Base-by-base conservation (phyloP, 2,797 vertebrate species). In the Ara ararauna region DNA sequence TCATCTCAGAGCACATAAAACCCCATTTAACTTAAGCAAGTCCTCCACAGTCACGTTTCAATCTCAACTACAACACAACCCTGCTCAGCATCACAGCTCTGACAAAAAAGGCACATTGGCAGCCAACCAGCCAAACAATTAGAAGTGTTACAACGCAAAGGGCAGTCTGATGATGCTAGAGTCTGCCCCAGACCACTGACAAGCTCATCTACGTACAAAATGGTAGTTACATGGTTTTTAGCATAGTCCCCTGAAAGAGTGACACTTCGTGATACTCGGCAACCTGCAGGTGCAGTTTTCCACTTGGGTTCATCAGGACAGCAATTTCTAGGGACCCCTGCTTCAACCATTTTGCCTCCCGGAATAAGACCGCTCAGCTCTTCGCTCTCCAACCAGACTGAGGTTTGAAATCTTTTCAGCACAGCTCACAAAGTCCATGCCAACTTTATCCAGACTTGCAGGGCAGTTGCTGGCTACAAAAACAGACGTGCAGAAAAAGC, bases 1-100 rank as follows among this genome's bases (percentile, higher is more conserved):
- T 27, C 76, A 66, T 11, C 0, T 0, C 58, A 36, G 38, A 72
- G 29, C 1, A 3, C 0, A 0, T 16, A 78, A 74, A 85, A 24
- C 16, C 14, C 5, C 11, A 3, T 56, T 67, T 71, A 65, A 72
- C 42, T 38, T 2, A 0, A 80, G 66, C 36, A 48, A 89, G 36
- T n/a, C 56, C 79, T 50, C n/a, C 61, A 38, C 12, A 30, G 29
- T 15, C 58, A 4, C 4, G 10, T 66, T 83, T 87, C 65, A 80
- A 8, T 26, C 60, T 58, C 67, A 44, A 5, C 58, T 44, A 47
- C 51, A 80, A 15, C 0, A 3, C 21, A 38, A 42, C 17, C 34
- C 60, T 47, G 47, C 27, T 56, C 53, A 56, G 40, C 0, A 0
- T 32, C 64, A 34, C 29, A 74, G 42, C 60, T 40, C 34, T 16